phyloP scores from a whole-genome alignment of 2,113 vertebrate genomes.

The Indicator maculatus region DNA sequence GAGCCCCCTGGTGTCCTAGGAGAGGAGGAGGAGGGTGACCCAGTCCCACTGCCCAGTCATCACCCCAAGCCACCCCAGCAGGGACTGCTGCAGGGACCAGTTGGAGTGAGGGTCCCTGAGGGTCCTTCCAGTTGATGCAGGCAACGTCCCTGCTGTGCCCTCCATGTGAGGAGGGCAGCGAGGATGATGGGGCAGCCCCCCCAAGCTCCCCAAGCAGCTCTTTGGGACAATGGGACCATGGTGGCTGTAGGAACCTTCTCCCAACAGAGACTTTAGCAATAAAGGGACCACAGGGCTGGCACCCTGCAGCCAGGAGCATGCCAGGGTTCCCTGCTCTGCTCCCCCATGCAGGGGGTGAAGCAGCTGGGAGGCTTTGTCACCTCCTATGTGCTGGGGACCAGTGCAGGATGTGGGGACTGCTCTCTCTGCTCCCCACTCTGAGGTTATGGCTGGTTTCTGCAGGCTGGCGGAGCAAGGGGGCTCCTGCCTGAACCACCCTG shows the following conservation, averaged over 20 bases:
- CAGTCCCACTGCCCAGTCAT: neutral
- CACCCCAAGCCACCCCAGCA: neutral
- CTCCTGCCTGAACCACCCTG: neutral
- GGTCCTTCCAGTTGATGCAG: neutral
- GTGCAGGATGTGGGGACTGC: neutral
- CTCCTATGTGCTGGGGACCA: accelerated
- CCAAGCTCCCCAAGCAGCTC: neutral
- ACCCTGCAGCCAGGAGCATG: accelerated
- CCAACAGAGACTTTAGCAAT: neutral
- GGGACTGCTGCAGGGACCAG: neutral
- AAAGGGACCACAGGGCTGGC: neutral
- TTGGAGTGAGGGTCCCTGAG: neutral
- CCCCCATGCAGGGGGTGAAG: neutral
- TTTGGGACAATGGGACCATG: neutral
- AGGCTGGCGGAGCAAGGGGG: neutral
- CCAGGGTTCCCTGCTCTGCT: no score
- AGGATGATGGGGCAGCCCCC: neutral
- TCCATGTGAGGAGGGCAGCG: no score
- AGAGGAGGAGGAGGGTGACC: neutral
- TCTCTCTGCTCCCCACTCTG: neutral
- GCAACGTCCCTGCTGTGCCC: neutral
- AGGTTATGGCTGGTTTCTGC: neutral
- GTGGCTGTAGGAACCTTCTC: neutral
- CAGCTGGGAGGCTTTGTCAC: neutral
- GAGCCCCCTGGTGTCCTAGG: neutral